Conservation (phyloP, 2,113 vertebrate genomes). For the Lampris incognitus region DNA sequence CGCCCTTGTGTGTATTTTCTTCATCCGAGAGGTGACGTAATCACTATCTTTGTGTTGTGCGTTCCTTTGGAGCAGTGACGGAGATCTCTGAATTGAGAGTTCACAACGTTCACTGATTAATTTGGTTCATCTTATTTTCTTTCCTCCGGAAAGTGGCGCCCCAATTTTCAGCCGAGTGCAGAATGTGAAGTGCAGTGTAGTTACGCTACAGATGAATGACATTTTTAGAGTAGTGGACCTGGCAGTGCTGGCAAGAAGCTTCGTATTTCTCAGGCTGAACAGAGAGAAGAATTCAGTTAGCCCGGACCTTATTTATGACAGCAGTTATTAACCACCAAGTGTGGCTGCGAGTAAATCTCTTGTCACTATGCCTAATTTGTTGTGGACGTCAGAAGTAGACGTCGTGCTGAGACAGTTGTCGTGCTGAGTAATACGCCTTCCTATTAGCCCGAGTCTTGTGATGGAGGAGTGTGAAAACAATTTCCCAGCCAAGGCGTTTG, state of each 20-base stretch:
- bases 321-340: slow-evolving; percentile 54
- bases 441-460: slow-evolving; percentile 38
- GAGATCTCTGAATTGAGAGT: too few species aligned
- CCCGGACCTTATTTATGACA: slow-evolving; percentile 59
- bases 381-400: slow-evolving; percentile 51
- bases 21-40: too few species aligned
- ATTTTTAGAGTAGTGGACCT: slow-evolving; percentile 30
- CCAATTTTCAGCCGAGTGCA: too few species aligned
- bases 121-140: too few species aligned
- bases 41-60: too few species aligned
- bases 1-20: too few species aligned
- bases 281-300: slow-evolving; percentile 25
- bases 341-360: slow-evolving; percentile 58
- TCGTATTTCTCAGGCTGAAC: slow-evolving; percentile 59
- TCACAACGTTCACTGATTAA: too few species aligned
- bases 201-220: slow-evolving; percentile 8
- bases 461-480: slow-evolving; percentile 55
- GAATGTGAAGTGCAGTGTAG: too few species aligned
- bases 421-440: slow-evolving; percentile 54
- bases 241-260: slow-evolving; percentile 17
- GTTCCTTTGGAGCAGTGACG: too few species aligned
- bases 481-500: slow-evolving; percentile 26
- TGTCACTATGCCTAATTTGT: slow-evolving; percentile 61
- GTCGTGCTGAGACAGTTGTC: slow-evolving; percentile 60
- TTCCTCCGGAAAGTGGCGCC: too few species aligned